Conservation (phyloP, 2,797 vertebrate genomes). For the Anas bahamensis region DNA sequence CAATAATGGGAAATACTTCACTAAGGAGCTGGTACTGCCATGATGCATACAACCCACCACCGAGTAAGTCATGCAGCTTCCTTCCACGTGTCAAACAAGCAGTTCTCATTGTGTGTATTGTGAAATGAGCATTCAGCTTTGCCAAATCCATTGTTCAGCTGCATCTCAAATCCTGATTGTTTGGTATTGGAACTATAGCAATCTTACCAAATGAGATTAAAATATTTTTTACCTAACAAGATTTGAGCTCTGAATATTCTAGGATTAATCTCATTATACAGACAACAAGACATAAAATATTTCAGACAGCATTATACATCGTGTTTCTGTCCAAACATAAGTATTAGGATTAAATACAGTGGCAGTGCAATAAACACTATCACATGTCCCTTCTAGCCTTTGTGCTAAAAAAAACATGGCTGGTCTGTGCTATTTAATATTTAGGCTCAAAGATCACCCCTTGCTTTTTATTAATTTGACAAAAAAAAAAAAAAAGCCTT, state of each 20-base stretch:
- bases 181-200: neutral
- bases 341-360: neutral
- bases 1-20: neutral
- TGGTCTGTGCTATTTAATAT: conserved; percentile 63
- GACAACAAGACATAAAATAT: neutral
- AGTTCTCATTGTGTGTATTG: neutral
- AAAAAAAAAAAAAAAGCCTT: conserved; percentile 23
- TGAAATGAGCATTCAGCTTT: conserved; percentile 8
- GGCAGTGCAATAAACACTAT: conserved; percentile 21
- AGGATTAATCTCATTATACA: neutral
- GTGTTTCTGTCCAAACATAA: neutral
- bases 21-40: neutral
- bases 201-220: neutral
- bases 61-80: neutral
- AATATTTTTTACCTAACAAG: neutral
- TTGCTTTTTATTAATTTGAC: conserved; percentile 47
- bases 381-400: neutral
- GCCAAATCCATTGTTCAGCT: neutral
- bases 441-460: conserved; percentile 42
- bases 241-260: neutral
- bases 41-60: neutral
- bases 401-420: conserved; percentile 26
- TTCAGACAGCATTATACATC: neutral
- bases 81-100: neutral
- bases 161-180: neutral